phyloP scores from a whole-genome alignment of 2,888 invertebrate genomes.

The Diplolepis rosae region DNA sequence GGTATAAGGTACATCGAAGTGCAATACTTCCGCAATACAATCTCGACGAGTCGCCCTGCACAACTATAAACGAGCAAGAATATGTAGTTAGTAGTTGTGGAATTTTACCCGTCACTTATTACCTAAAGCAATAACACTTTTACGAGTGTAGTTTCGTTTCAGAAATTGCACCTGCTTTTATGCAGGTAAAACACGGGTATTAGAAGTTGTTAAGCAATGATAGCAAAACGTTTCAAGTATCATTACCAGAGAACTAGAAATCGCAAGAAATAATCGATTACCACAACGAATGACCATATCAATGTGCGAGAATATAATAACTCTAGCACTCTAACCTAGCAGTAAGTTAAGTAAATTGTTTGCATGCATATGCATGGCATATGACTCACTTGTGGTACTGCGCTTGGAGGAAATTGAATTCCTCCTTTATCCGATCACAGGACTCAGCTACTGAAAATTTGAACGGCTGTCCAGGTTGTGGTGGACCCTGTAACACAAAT shows the following conservation, averaged over 20 bases:
- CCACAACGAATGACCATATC: not conserved
- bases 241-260: constrained; percentile 1
- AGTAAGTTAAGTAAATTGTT: not conserved
- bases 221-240: not conserved
- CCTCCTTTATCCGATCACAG: constrained; percentile 96
- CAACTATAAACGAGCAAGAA: constrained; percentile 2
- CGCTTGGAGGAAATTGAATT: constrained; percentile 95
- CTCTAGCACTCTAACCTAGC: not conserved
- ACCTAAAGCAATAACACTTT: constrained; percentile 19
- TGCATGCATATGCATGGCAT: not conserved
- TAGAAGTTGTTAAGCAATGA: constrained; percentile 17
- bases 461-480: constrained; percentile 93
- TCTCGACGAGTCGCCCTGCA: not conserved
- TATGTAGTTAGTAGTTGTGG: constrained; percentile 3
- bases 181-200: not conserved
- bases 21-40: not conserved
- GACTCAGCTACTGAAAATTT: constrained; percentile 95
- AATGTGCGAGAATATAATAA: not conserved
- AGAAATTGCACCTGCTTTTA: constrained; percentile 1
- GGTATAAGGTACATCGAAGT: not conserved
- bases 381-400: constrained; percentile 94
- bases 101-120: constrained; percentile 23
- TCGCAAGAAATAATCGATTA: constrained; percentile 5
- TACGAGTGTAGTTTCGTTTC: constrained; percentile 14
- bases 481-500: constrained; percentile 81